Conservation (phyloP, 1,140 invertebrate genomes). For the Drosophila pandora region DNA sequence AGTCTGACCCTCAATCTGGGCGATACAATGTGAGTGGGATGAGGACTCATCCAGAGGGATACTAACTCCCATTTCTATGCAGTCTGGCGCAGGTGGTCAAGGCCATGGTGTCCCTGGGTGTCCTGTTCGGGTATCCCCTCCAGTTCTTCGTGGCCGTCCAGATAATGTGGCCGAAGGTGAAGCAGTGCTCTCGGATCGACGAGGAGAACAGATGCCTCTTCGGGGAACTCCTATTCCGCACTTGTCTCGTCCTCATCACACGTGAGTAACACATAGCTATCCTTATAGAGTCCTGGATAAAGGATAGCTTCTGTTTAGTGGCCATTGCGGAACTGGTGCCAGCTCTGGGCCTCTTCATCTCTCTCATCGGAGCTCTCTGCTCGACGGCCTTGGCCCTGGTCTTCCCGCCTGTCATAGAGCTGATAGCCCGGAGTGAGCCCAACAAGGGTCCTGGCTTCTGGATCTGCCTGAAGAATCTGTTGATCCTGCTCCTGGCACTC, state of each 20-base stretch:
- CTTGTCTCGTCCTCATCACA: slow-evolving; percentile 87
- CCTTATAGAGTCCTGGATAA: neutral
- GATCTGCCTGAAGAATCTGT: slow-evolving; percentile 86
- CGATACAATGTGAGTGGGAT: slow-evolving; percentile 67
- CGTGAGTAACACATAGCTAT: slow-evolving; percentile 86
- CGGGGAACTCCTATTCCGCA: slow-evolving; percentile 87
- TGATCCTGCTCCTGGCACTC: slow-evolving; percentile 88
- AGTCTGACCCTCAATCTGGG: slow-evolving; percentile 90
- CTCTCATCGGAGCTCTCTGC: slow-evolving; percentile 94
- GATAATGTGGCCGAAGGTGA: slow-evolving; percentile 86
- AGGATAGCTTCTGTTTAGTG: slow-evolving; percentile 85
- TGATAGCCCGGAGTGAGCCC: slow-evolving; percentile 86
- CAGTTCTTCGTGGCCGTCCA: slow-evolving; percentile 93
- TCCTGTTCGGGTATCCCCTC: slow-evolving; percentile 91
- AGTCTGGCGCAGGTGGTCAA: slow-evolving; percentile 86
- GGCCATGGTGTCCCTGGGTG: slow-evolving; percentile 89
- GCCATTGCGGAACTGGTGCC: slow-evolving; percentile 92
- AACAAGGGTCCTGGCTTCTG: slow-evolving; percentile 83
- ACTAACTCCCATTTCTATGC: neutral
- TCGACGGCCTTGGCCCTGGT: slow-evolving; percentile 94
- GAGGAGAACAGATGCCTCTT: slow-evolving; percentile 64
- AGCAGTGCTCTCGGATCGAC: slow-evolving; percentile 49
- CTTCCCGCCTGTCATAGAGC: slow-evolving; percentile 95
- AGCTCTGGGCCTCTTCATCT: slow-evolving; percentile 93
- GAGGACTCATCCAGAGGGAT: too few relatives aligned